phyloP scores from a whole-genome alignment of 2,113 vertebrate species.

The Notechis scutatus region DNA sequence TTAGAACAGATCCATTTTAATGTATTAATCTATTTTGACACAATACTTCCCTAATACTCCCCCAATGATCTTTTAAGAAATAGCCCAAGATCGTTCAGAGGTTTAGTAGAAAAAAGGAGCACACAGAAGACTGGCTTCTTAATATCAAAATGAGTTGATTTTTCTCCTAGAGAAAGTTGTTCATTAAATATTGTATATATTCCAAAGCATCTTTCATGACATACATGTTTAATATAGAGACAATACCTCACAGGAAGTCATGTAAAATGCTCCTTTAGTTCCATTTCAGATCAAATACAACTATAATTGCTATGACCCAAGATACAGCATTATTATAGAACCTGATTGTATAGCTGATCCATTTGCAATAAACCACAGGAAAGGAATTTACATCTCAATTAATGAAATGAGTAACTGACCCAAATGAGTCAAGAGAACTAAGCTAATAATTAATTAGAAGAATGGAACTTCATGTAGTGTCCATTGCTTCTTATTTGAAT shows the following conservation, averaged over 20 bases:
- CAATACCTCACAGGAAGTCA: neutral
- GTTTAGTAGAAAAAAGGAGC: neutral
- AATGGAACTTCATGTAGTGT: neutral
- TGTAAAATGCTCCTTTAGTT: neutral
- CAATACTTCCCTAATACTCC: neutral
- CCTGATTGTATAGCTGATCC: neutral
- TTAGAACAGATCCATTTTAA: neutral
- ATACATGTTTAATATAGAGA: neutral
- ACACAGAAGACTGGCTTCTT: neutral
- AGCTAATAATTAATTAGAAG: neutral
- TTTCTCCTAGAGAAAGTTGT: neutral
- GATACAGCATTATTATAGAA: conserved; percentile 6
- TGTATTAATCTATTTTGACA: neutral
- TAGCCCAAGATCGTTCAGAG: neutral
- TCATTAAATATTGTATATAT: neutral
- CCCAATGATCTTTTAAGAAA: neutral
- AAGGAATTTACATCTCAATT: neutral
- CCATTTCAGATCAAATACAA: neutral
- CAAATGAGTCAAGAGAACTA: neutral
- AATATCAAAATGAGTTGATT: neutral
- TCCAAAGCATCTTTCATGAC: neutral
- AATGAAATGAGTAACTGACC: neutral
- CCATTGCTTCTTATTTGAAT: neutral
- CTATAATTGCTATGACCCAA: neutral
- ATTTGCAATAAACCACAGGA: fast-evolving